Percentiles rank a stretch among this genome's conserved stretches.
These are phyloP conservation scores for Caenorhabditis angaria DNA, from an alignment of 2,888 invertebrate species.

Conservation along the genomic window DNA sequence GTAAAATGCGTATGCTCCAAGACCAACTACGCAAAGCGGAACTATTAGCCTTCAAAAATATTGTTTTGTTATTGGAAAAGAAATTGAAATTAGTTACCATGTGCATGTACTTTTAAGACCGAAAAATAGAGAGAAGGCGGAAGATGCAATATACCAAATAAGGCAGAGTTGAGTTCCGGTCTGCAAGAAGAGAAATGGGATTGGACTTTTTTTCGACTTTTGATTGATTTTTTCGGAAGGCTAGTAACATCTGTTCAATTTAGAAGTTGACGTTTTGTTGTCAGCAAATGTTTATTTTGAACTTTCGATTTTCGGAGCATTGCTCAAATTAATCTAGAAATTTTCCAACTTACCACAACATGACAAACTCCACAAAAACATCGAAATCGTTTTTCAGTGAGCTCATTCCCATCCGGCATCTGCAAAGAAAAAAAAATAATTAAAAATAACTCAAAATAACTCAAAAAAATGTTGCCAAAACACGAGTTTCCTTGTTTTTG, in stretches of 20 bases:
- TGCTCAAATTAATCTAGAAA: no score
- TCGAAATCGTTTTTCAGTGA: conserved; percentile 51
- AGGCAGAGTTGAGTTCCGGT: conserved; percentile 66
- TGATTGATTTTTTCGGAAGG: no score
- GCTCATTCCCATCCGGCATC: conserved; percentile 43
- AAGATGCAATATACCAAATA: conserved; percentile 59
- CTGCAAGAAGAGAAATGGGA: conserved; percentile 39
- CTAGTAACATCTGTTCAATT: no score
- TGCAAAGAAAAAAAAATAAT: conserved; percentile 24
- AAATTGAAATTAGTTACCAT: conserved; percentile 20
- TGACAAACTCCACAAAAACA: conserved; percentile 65
- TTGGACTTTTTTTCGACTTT: neutral
- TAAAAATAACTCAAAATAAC: neutral
- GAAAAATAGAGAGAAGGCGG: conserved; percentile 62
- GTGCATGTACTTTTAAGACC: conserved; percentile 64
- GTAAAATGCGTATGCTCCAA: conserved; percentile 60
- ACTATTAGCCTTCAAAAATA: conserved; percentile 50
- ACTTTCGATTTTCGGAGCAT: no score
- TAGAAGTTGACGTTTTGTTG: no score
- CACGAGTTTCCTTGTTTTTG: conserved; percentile 1
- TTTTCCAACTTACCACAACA: conserved; percentile 62
- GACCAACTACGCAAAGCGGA: conserved; percentile 60
- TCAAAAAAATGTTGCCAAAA: conserved; percentile 1
- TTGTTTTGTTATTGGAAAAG: neutral
- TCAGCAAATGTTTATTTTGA: no score